Evolutionary conservation across 1,140 invertebrate genomes (phyloP).

Genomic region (Scaptomyza pallida): DNA sequence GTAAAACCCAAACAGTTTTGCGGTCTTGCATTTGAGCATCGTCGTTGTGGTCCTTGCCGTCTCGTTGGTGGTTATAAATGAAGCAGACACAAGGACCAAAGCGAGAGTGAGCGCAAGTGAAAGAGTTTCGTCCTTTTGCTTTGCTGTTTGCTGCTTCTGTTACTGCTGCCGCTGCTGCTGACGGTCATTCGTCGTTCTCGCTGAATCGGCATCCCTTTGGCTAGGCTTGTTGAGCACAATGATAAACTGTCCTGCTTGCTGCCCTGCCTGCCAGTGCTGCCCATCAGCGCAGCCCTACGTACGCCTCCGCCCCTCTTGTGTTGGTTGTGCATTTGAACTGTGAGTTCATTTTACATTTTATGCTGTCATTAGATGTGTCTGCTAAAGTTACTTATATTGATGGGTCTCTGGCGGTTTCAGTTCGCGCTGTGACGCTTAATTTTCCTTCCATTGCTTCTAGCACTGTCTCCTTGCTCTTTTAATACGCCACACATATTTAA

Average conservation of each 20-base stretch:
- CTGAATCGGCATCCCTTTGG: slow-evolving; percentile 43
- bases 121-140: slow-evolving; percentile 3
- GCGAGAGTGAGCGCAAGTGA: neutral
- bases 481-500: slow-evolving; percentile 16
- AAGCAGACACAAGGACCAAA: slow-evolving; percentile 27
- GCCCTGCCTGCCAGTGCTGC: slow-evolving; percentile 1
- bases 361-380: slow-evolving; percentile 49
- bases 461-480: neutral
- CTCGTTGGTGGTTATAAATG: slow-evolving; percentile 55
- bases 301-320: neutral
- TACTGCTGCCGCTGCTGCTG: slow-evolving; percentile 19
- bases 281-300: neutral
- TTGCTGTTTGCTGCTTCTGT: slow-evolving; percentile 11
- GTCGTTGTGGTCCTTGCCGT: slow-evolving; percentile 37
- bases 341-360: slow-evolving; percentile 43
- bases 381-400: slow-evolving; percentile 38
- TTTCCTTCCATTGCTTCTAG: too few species aligned
- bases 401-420: slow-evolving; percentile 24
- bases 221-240: slow-evolving; percentile 46
- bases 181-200: slow-evolving; percentile 41
- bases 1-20: slow-evolving; percentile 72
- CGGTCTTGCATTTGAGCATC: slow-evolving; percentile 67
- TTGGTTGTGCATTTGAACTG: slow-evolving; percentile 21
- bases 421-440: slow-evolving; percentile 30
- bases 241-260: slow-evolving; percentile 42